A percentile compares a stretch with the other conserved stretches of the same genome.
Evolutionary conservation across 1,140 invertebrate species (phyloP).

Genomic region (Saxidomus purpurata): DNA sequence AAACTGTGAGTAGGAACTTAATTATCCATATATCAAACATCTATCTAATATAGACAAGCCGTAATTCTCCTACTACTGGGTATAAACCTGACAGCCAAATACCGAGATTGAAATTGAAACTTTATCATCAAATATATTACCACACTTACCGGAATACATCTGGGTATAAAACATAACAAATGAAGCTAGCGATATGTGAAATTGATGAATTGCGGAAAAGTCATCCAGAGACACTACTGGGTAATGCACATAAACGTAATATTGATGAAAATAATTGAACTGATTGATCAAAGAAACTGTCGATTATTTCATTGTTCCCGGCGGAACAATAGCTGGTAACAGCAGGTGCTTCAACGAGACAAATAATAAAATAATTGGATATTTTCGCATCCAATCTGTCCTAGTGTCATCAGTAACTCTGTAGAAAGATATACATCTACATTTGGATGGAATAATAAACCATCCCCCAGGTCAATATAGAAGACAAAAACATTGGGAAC

Average conservation of each 20-base stretch:
- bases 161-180: background rate
- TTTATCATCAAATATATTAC: background rate
- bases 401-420: background rate
- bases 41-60: background rate
- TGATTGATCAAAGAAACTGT: background rate
- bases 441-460: background rate
- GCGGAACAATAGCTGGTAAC: constrained; percentile 7
- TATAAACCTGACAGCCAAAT: background rate
- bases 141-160: background rate
- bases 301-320: constrained; percentile 5
- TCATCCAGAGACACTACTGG: background rate
- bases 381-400: constrained; percentile 14
- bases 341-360: background rate
- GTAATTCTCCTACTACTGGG: background rate
- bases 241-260: background rate
- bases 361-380: constrained; percentile 21
- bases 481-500: background rate
- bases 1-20: background rate
- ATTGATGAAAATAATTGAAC: constrained; percentile 13
- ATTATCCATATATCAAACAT: background rate
- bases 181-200: too few relatives aligned
- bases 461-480: background rate
- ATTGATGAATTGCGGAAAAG: background rate
- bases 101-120: background rate
- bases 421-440: constrained; percentile 1